A percentile compares a stretch with the other conserved stretches of the same genome.
Evolutionary conservation across 2,888 invertebrate genomes (phyloP).

Genomic region (Clepsis dumicolana): DNA sequence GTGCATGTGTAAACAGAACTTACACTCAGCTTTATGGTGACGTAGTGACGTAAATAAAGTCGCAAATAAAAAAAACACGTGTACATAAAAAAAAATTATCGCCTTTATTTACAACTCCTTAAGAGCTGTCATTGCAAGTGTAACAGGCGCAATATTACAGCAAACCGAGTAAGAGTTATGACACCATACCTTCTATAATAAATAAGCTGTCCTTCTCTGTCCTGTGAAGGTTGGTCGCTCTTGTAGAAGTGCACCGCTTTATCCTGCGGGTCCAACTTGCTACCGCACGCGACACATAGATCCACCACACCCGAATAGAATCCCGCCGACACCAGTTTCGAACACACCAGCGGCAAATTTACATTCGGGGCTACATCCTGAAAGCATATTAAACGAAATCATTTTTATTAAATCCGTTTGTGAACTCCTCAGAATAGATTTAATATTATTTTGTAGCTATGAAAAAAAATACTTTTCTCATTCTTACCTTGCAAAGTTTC

Average conservation of each 20-base stretch:
- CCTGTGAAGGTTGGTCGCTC: conserved; percentile 93
- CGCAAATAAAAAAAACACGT: no score
- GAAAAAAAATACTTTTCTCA: not conserved
- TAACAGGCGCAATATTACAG: no score
- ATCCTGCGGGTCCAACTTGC: conserved; percentile 95
- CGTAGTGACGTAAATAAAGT: no score
- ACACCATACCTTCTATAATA: conserved; percentile 87
- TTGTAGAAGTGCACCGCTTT: conserved; percentile 95
- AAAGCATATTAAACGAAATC: conserved; percentile 48
- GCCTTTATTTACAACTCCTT: no score
- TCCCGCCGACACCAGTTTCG: conserved; percentile 92
- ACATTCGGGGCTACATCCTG: conserved; percentile 93
- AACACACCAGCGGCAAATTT: conserved; percentile 93
- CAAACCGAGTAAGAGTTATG: not conserved
- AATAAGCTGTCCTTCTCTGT: conserved; percentile 92
- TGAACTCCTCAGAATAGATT: not conserved
- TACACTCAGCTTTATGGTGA: no score
- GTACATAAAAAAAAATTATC: no score
- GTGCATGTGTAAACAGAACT: no score
- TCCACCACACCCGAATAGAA: conserved; percentile 97
- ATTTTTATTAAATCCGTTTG: not conserved
- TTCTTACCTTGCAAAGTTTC: conserved; percentile 91
- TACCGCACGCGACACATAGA: conserved; percentile 93
- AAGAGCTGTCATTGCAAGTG: no score
- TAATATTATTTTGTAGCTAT: no score